Conservation (phyloP, 1,140 invertebrate species). For the Bombus vancouverensis region DNA sequence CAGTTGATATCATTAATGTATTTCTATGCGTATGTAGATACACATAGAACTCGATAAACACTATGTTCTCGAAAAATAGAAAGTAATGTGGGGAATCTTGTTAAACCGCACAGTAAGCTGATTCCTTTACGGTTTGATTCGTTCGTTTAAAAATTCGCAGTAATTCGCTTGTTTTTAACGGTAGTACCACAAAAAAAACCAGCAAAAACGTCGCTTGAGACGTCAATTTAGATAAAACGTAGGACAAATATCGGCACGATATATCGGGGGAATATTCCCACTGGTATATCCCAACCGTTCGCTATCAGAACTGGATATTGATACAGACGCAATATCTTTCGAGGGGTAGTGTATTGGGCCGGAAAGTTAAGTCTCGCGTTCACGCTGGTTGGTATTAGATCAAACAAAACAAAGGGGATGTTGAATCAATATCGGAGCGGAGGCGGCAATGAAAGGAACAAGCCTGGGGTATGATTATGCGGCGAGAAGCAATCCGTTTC, state of each 20-base stretch:
- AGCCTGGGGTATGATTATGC: constrained; percentile 53
- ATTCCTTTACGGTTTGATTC: not conserved
- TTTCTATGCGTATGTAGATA: not conserved
- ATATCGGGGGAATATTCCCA: not conserved
- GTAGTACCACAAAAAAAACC: not conserved
- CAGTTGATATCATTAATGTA: not conserved
- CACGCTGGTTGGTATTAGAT: not conserved
- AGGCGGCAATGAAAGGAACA: constrained; percentile 25
- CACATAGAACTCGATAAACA: not conserved
- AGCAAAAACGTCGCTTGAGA: not conserved
- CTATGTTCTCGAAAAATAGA: not conserved
- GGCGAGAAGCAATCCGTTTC: constrained; percentile 9
- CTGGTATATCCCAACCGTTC: not conserved
- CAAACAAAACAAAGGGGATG: constrained; percentile 32
- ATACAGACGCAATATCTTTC: constrained; percentile 35
- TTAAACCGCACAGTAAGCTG: not conserved
- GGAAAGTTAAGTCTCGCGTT: constrained; percentile 16
- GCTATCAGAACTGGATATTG: constrained; percentile 29
- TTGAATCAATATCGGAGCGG: not conserved
- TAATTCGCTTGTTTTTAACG: not conserved
- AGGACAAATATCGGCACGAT: constrained; percentile 21
- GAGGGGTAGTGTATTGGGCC: not conserved
- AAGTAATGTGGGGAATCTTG: not conserved
- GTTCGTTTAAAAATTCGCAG: not conserved
- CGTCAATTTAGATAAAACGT: constrained; percentile 25